A percentile compares a stretch with the other conserved stretches of the same genome.
Evolutionary conservation across 1,140 invertebrate genomes (phyloP).

Genomic region (Akabosia matsudoensis): DNA sequence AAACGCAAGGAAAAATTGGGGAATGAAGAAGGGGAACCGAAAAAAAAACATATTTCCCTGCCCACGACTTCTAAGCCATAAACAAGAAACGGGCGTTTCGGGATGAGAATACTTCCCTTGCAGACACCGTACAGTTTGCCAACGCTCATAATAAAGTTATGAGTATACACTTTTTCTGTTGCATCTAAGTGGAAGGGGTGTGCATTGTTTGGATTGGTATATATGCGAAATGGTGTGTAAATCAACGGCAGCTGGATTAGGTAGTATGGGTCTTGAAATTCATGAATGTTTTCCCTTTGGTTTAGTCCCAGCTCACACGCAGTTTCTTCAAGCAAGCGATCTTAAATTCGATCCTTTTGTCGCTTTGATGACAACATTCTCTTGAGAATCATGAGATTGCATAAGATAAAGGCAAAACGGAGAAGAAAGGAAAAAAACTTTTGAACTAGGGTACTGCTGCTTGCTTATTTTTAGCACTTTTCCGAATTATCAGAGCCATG

Average conservation of each 20-base stretch:
- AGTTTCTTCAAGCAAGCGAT: no score
- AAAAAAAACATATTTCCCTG: not conserved
- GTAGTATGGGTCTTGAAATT: not conserved
- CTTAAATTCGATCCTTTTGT: no score
- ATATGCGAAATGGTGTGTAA: constrained; percentile 1
- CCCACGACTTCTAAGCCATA: not conserved
- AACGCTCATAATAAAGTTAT: not conserved
- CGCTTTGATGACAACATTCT: no score
- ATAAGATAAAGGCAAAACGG: no score
- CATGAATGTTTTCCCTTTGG: no score
- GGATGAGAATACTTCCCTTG: not conserved
- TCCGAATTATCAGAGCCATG: not conserved
- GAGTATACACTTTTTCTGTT: no score
- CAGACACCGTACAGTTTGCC: not conserved
- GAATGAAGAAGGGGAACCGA: not conserved
- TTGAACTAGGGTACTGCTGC: no score
- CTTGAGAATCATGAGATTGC: no score
- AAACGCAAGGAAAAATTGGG: not conserved
- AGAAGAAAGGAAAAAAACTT: no score
- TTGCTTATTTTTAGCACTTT: not conserved
- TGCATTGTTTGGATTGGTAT: not conserved
- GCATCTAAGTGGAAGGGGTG: not conserved
- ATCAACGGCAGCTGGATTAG: constrained; percentile 11
- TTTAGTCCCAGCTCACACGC: no score
- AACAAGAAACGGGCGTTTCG: no score